These are phyloP conservation scores for Microctonus hyperodae DNA, from an alignment of 2,888 invertebrate genomes.

Conservation along the genomic window DNA sequence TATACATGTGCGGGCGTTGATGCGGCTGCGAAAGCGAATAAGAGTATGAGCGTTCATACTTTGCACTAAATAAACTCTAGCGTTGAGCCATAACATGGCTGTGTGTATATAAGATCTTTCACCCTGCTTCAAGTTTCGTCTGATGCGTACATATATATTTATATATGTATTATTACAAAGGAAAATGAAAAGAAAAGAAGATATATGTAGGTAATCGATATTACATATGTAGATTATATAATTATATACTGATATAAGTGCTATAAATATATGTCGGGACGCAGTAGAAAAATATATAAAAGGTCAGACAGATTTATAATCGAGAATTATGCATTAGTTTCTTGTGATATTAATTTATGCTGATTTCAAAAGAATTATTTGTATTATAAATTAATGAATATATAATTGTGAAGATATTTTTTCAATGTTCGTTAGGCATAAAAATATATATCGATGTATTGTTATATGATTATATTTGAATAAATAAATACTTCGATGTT, in stretches of 20 bases:
- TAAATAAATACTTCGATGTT: no score
- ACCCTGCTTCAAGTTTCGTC: slow-evolving; percentile 29
- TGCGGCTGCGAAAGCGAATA: slow-evolving; percentile 7
- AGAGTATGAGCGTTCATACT: slow-evolving; percentile 35
- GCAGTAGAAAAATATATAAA: background rate
- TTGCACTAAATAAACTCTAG: slow-evolving; percentile 41
- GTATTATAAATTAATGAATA: no score
- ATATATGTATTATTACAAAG: background rate
- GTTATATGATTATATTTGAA: no score
- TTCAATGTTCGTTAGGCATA: no score
- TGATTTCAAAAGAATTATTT: no score
- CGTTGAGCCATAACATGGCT: slow-evolving; percentile 41
- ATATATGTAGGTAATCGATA: background rate
- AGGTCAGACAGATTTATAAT: no score
- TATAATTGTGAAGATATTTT: no score
- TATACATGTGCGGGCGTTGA: background rate
- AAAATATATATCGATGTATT: no score
- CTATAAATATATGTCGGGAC: slow-evolving; percentile 7
- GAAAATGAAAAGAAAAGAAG: slow-evolving; percentile 18
- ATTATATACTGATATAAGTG: background rate
- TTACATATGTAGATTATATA: background rate
- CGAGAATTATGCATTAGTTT: no score
- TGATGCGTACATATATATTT: background rate
- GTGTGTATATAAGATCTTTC: slow-evolving; percentile 43
- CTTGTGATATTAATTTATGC: background rate